Base-by-base conservation (phyloP, 2,113 vertebrate species). In the Cinclus mexicanus region DNA sequence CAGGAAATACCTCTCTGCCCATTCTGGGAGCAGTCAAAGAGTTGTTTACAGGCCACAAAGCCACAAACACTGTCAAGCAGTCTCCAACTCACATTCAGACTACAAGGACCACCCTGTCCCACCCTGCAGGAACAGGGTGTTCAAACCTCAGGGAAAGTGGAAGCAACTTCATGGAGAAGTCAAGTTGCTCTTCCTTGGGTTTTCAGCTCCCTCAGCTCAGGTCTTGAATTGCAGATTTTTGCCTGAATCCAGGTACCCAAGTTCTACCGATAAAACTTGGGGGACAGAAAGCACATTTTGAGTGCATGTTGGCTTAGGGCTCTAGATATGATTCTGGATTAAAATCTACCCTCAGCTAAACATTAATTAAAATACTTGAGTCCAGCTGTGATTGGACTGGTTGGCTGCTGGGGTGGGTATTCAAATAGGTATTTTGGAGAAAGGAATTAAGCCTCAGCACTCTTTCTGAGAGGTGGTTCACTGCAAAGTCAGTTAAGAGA, bases 251-350 rank as follows among this genome's bases (percentile, higher is more conserved):
- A 63, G 22, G 10, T 44, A 28, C 37, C 17, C 42, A 56, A 60
- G 3, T 39, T 24, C 37, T 59, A 4, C 41, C 3, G 24, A 22
- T 19, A 44, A 82, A 82, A 49, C 22, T 1, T 11, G 11, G 10
- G 8, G n/a, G 14, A 18, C 14, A 37, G n/a, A 82, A 84, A 65
- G 0, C 7, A 33, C 0, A 0, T 8, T 24, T 64, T 52, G 25
- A 39, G 10, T 16, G 10, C 5, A 14, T 22, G 8, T 44, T 78
- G 31, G 7, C 33, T 61, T 70, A 44, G 16, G 18, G 24, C 13
- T 82, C 7, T 19, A 71, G 37, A 2, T 50, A 11, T 20, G 14
- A 56, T 39, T 75, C 37, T 41, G 26, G 14, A 31, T 79, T 57
- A 29, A 57, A 78, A 59, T 37, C 4, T 31, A n/a, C 29, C 8